Conservation (phyloP, 30 jellyfish, hydroid and myxozoan genomes). For the Turritopsis rubra region DNA sequence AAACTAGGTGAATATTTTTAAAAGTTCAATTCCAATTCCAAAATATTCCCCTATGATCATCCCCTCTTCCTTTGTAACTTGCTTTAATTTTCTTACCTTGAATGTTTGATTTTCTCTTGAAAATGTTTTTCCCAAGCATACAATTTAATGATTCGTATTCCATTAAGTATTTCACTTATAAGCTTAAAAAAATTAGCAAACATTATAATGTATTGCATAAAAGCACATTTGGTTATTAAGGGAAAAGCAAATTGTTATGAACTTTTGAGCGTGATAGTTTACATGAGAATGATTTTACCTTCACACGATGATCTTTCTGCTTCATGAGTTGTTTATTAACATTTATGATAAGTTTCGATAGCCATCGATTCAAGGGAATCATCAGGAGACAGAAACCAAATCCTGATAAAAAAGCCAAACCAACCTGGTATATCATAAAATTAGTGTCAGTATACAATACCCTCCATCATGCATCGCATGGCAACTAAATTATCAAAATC, state of each 20-base stretch:
- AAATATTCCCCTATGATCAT: too few species aligned
- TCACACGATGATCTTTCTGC: slow-evolving; percentile 86
- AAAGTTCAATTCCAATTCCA: too few species aligned
- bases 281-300: too few species aligned
- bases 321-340: slow-evolving; percentile 69
- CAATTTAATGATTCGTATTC: slow-evolving; percentile 75
- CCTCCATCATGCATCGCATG: background rate
- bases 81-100: slow-evolving; percentile 39
- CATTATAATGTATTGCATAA: too few species aligned
- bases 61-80: too few species aligned
- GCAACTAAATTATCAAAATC: background rate
- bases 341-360: slow-evolving; percentile 52
- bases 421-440: slow-evolving; percentile 91
- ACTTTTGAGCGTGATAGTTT: too few species aligned
- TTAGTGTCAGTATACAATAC: too few species aligned
- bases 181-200: slow-evolving; percentile 31
- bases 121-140: slow-evolving; percentile 90
- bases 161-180: slow-evolving; percentile 72
- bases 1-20: too few species aligned
- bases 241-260: too few species aligned
- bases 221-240: too few species aligned
- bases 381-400: slow-evolving; percentile 61
- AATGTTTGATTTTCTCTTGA: slow-evolving; percentile 30
- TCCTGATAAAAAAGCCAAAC: slow-evolving; percentile 80
- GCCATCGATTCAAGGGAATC: slow-evolving; percentile 83